A percentile compares a stretch with the other conserved stretches of the same genome.
Conservation (phyloP, 2,888 invertebrate genomes). For the Mythimna pallens region DNA sequence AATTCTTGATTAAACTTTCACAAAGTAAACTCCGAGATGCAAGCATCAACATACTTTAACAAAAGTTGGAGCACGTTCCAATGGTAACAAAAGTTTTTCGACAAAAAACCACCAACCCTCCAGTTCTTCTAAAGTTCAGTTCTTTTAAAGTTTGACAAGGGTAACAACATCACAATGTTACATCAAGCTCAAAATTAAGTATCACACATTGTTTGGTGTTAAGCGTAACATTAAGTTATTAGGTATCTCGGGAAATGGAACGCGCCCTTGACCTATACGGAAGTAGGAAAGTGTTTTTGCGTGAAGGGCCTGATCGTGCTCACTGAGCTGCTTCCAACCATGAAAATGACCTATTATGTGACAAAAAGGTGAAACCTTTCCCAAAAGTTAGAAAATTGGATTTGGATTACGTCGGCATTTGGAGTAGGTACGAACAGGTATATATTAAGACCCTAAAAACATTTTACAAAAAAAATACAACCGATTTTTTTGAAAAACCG, state of each 20-base stretch:
- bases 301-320: slow-evolving; percentile 53
- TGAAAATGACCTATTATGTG: slow-evolving; percentile 51
- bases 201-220: slow-evolving; percentile 34
- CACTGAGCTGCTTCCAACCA: slow-evolving; percentile 42
- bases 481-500: no score
- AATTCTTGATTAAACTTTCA: not conserved
- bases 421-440: not conserved
- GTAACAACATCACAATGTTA: not conserved
- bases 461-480: no score
- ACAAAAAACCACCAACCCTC: not conserved
- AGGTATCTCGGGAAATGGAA: slow-evolving; percentile 46
- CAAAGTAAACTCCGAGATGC: slow-evolving; percentile 11
- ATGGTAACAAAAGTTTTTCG: slow-evolving; percentile 17
- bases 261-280: slow-evolving; percentile 73
- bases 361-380: slow-evolving; percentile 47
- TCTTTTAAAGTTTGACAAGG: slow-evolving; percentile 18
- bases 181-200: not conserved
- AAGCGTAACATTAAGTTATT: slow-evolving; percentile 37
- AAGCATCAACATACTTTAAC: not conserved
- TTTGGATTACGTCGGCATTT: slow-evolving; percentile 23
- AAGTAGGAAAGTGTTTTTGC: slow-evolving; percentile 67
- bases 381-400: slow-evolving; percentile 27
- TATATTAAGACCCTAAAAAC: slow-evolving; percentile 6
- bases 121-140: slow-evolving; percentile 4
- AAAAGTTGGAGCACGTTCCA: slow-evolving; percentile 11